Percentiles rank a stretch among this genome's conserved stretches.
Evolutionary conservation across 2,888 invertebrate species (phyloP).

Genomic region (Camptogramma bilineatum): DNA sequence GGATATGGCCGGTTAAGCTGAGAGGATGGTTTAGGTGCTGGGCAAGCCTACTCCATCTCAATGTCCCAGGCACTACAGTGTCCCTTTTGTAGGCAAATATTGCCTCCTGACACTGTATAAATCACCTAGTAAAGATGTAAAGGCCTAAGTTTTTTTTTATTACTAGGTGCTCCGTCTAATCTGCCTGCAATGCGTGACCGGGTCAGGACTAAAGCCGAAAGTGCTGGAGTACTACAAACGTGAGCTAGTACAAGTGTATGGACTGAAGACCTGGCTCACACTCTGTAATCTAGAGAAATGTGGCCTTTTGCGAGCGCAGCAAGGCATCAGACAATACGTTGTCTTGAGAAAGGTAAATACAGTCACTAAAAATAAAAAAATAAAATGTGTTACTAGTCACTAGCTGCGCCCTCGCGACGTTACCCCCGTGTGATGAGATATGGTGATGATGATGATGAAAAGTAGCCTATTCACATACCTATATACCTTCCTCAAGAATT

Average conservation of each 20-base stretch:
- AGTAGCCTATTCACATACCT: too few relatives aligned
- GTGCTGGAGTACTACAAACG: constrained; percentile 88
- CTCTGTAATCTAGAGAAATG: constrained; percentile 94
- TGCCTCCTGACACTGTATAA: too few relatives aligned
- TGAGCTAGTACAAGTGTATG: constrained; percentile 91
- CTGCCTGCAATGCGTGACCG: constrained; percentile 96
- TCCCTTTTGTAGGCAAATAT: too few relatives aligned
- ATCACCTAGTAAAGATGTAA: background rate
- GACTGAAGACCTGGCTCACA: constrained; percentile 92
- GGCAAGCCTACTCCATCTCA: too few relatives aligned
- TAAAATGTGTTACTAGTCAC: too few relatives aligned
- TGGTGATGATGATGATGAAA: too few relatives aligned
- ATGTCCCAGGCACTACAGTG: too few relatives aligned
- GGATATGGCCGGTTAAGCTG: too few relatives aligned
- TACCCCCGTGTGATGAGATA: too few relatives aligned
- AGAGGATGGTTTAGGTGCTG: too few relatives aligned
- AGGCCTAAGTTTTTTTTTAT: background rate
- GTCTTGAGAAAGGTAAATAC: constrained; percentile 92
- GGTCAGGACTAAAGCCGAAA: constrained; percentile 96
- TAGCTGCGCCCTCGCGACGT: too few relatives aligned
- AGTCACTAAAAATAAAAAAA: background rate
- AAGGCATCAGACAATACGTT: constrained; percentile 89
- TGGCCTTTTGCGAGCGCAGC: constrained; percentile 91
- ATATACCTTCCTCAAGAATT: too few relatives aligned
- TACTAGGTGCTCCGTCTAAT: constrained; percentile 91